phyloP scores from a whole-genome alignment of 64 coral and sea anemone species.

The Trachythela sp. region DNA sequence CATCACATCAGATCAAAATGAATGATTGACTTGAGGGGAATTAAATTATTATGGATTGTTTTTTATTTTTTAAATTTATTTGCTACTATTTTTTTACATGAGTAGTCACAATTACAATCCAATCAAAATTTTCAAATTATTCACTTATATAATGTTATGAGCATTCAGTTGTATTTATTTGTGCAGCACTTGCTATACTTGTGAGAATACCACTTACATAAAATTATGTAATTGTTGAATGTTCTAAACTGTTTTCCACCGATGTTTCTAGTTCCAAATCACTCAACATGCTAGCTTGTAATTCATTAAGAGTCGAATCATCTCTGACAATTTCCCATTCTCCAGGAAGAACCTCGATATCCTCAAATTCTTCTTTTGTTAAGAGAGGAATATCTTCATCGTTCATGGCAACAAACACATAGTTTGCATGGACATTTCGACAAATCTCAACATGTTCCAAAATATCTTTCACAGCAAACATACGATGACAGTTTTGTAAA shows the following conservation, averaged over 20 bases:
- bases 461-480: conserved; percentile 48
- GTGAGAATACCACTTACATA: background rate
- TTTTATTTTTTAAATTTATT: too few species aligned
- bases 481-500: conserved; percentile 30
- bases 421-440: conserved; percentile 20
- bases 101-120: too few species aligned
- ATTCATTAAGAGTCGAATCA: background rate
- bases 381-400: background rate
- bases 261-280: background rate
- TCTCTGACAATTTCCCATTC: background rate
- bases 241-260: background rate
- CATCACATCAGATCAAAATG: too few species aligned
- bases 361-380: background rate
- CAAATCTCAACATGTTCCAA: conserved; percentile 53
- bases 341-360: background rate
- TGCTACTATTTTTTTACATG: too few species aligned
- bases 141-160: too few species aligned
- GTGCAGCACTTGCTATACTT: background rate
- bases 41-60: too few species aligned
- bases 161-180: background rate
- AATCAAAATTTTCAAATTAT: too few species aligned
- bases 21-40: too few species aligned
- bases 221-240: background rate
- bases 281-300: background rate
- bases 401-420: conserved; percentile 28